Conservation (phyloP, 2,113 vertebrate genomes). For the Zonotrichia leucophrys region DNA sequence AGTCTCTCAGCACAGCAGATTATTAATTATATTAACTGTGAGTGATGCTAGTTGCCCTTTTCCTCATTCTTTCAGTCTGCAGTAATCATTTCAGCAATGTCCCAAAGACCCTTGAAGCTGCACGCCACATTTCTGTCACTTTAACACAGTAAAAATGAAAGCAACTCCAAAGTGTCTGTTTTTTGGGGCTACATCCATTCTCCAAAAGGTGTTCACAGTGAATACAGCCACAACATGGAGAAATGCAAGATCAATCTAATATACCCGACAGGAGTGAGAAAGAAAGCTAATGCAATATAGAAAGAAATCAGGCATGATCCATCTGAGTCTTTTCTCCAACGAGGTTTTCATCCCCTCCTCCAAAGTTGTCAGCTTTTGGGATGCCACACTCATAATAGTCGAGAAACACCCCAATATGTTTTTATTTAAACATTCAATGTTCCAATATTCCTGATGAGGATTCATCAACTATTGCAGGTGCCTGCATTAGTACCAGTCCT, state of each 20-base stretch:
- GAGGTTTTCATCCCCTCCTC: background rate
- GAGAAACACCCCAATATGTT: background rate
- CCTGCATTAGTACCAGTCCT: background rate
- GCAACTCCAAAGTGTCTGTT: background rate
- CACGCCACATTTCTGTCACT: background rate
- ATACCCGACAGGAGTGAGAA: background rate
- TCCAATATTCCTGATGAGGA: background rate
- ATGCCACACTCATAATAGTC: background rate
- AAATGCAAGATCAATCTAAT: background rate
- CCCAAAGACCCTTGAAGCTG: background rate
- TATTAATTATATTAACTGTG: background rate
- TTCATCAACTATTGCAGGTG: background rate
- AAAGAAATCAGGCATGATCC: background rate
- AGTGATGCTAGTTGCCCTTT: background rate
- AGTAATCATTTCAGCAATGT: background rate
- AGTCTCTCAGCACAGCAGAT: background rate
- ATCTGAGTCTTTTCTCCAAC: rapidly evolving
- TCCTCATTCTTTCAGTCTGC: background rate
- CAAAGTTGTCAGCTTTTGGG: background rate
- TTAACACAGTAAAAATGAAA: background rate
- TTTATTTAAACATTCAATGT: background rate
- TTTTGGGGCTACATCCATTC: background rate
- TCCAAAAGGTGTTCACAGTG: background rate
- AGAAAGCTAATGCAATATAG: rapidly evolving
- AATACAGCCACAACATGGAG: background rate